Conservation (phyloP, 2,113 vertebrate genomes). For the Jacana jacana region DNA sequence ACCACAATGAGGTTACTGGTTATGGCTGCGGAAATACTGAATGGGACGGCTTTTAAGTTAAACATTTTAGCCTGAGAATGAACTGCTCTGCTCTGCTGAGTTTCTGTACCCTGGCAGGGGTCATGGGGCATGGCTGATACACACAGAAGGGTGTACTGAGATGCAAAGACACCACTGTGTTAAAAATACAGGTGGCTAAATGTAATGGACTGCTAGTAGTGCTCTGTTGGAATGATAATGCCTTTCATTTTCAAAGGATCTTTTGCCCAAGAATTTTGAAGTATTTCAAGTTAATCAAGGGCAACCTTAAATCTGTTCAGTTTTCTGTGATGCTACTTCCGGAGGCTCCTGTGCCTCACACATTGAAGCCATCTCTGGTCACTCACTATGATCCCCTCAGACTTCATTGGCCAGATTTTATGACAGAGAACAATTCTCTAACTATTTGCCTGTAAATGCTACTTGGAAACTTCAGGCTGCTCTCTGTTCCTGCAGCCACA, state of each 20-base stretch:
- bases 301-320: not conserved
- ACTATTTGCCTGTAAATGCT: not conserved
- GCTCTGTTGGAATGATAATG: not conserved
- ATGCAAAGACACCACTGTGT: not conserved
- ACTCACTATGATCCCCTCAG: not conserved
- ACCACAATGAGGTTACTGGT: not conserved
- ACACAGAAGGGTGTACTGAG: not conserved
- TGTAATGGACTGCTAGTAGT: not conserved
- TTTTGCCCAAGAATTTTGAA: not conserved
- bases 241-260: not conserved
- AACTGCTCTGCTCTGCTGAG: not conserved
- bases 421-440: not conserved
- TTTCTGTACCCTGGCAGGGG: not conserved
- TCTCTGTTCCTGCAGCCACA: rapidly evolving
- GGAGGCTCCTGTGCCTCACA: not conserved
- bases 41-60: not conserved
- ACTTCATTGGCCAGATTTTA: not conserved
- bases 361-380: not conserved
- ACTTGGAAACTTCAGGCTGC: not conserved
- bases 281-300: not conserved
- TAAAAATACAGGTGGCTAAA: not conserved
- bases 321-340: not conserved
- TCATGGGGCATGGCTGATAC: not conserved
- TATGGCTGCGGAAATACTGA: not conserved
- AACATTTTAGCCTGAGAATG: not conserved